Evolutionary conservation across 2,888 invertebrate species (phyloP).

Genomic region (Thecocarcelia acutangulata): DNA sequence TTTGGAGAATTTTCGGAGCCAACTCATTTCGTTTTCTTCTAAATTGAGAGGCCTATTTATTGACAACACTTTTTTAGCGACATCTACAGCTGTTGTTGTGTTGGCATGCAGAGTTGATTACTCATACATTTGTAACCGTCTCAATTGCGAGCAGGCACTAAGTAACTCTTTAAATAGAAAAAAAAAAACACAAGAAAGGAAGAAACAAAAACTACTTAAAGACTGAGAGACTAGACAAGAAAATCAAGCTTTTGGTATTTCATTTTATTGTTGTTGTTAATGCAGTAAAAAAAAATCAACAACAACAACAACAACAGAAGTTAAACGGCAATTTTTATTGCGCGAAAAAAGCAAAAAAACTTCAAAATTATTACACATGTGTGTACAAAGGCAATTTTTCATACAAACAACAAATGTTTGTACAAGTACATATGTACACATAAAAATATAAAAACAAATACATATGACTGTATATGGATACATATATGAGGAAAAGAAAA

Average conservation of each 20-base stretch:
- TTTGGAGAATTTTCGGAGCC: too few species aligned
- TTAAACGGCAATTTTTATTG: constrained; percentile 14
- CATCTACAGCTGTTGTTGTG: too few species aligned
- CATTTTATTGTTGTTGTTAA: constrained; percentile 23
- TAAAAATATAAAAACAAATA: not conserved
- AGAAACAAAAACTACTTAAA: not conserved
- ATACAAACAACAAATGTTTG: too few species aligned
- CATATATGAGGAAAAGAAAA: too few species aligned
- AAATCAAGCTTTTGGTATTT: constrained; percentile 32
- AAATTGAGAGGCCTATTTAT: too few species aligned
- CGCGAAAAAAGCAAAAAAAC: constrained; percentile 13
- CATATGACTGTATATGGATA: not conserved
- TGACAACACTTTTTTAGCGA: too few species aligned
- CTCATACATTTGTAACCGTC: too few species aligned
- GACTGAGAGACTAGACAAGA: constrained; percentile 29
- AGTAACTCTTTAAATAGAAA: too few species aligned
- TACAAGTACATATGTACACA: not conserved
- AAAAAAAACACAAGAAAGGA: not conserved
- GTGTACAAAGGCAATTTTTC: constrained; percentile 3
- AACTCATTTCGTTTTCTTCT: too few species aligned
- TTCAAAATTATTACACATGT: constrained; percentile 23
- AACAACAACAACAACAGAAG: not conserved
- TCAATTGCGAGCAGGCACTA: too few species aligned
- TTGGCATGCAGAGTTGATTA: too few species aligned
- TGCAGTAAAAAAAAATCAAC: constrained; percentile 16